A percentile compares a stretch with the other conserved stretches of the same genome.
Evolutionary conservation across 2,797 vertebrate genomes (phyloP).

Genomic region (Notoglanidium macrostoma): DNA sequence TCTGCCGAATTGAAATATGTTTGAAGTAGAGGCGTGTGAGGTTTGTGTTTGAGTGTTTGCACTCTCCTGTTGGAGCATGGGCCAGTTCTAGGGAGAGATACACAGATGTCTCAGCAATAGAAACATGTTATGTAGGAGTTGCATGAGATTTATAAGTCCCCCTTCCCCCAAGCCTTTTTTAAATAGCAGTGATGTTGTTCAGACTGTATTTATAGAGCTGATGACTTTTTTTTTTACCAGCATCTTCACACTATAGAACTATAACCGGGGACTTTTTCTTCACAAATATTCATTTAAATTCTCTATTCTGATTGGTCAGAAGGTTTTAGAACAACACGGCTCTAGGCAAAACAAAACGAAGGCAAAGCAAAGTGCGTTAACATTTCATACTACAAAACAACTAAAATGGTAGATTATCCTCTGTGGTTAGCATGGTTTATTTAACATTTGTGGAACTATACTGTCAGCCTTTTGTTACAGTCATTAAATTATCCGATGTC

Average conservation of each 20-base stretch:
- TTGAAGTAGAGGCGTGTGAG: slow-evolving; percentile 7
- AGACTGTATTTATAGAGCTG: not conserved
- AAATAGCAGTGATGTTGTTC: not conserved
- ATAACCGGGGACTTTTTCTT: not conserved
- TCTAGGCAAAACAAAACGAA: not conserved
- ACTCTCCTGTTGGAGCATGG: not conserved
- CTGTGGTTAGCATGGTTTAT: no score
- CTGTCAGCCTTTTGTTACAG: not conserved
- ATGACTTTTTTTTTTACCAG: not conserved
- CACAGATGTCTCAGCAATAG: not conserved
- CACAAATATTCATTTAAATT: not conserved
- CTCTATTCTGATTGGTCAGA: not conserved
- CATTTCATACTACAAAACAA: not conserved
- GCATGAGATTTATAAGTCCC: not conserved
- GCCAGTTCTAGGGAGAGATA: not conserved
- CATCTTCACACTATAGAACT: not conserved
- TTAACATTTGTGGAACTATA: not conserved
- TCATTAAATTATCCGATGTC: not conserved
- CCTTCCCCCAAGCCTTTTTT: not conserved
- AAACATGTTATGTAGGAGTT: not conserved
- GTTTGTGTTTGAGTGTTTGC: not conserved
- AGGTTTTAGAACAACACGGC: not conserved
- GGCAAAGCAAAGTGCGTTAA: not conserved
- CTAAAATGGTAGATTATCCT: not conserved
- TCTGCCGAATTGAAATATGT: not conserved